A percentile compares a stretch with the other conserved stretches of the same genome.
Conservation (phyloP, 2,888 invertebrate genomes). For the Buathra laborator region DNA sequence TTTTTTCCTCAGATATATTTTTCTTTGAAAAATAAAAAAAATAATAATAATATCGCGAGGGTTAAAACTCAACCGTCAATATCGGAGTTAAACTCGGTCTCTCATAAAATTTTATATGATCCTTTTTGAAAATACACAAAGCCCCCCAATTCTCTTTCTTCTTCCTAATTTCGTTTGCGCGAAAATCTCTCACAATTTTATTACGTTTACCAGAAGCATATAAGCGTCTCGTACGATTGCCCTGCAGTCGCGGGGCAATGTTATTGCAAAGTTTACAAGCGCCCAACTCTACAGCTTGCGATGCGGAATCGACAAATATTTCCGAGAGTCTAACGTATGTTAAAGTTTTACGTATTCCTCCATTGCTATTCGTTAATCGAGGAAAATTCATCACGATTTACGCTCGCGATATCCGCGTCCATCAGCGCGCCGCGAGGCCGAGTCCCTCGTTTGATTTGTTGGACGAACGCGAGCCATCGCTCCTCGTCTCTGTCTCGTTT, state of each 20-base stretch:
- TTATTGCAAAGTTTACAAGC: not conserved
- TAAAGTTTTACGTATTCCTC: conserved; percentile 18
- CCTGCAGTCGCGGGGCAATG: not conserved
- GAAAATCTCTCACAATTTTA: too few relatives aligned
- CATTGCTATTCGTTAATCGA: not conserved
- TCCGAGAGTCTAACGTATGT: not conserved
- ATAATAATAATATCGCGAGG: too few relatives aligned
- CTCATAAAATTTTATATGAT: too few relatives aligned
- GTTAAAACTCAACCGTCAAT: too few relatives aligned
- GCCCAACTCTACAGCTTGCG: not conserved
- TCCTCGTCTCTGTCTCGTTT: not conserved
- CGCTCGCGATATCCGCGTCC: conserved; percentile 24
- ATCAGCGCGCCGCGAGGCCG: conserved; percentile 17
- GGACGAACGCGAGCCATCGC: not conserved
- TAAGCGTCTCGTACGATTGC: too few relatives aligned
- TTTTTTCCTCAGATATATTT: too few relatives aligned
- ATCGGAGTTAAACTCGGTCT: too few relatives aligned
- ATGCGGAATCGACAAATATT: conserved; percentile 7
- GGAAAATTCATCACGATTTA: conserved; percentile 20
- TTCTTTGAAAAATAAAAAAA: too few relatives aligned
- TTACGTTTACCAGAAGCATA: too few relatives aligned
- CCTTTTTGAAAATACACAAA: too few relatives aligned
- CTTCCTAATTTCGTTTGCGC: too few relatives aligned
- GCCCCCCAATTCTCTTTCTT: too few relatives aligned
- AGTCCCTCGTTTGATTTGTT: conserved; percentile 7